A percentile compares a stretch with the other conserved stretches of the same genome.
These are phyloP conservation scores for Hydraecia micacea DNA, from an alignment of 2,888 invertebrate species.

Conservation along the genomic window DNA sequence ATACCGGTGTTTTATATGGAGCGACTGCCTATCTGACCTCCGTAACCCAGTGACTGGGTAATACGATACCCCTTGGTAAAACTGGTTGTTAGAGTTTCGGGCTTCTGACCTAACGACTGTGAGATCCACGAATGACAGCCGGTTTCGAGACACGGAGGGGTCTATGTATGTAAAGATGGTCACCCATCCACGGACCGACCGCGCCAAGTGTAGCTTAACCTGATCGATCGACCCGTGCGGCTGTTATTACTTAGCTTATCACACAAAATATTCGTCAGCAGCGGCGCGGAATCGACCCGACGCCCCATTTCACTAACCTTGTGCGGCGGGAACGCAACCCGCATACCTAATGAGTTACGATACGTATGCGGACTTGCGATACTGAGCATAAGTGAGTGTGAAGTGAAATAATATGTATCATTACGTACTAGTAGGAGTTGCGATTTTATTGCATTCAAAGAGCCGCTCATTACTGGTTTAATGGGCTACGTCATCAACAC, in stretches of 20 bases:
- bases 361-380: constrained; percentile 33
- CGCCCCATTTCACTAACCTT: constrained; percentile 77
- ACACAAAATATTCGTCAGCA: constrained; percentile 36
- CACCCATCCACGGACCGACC: no score
- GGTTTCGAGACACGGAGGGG: no score
- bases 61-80: background rate
- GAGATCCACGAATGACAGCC: no score
- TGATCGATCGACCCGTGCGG: background rate
- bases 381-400: constrained; percentile 31
- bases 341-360: constrained; percentile 62
- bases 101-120: no score
- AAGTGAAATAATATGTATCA: constrained; percentile 22
- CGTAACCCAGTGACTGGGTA: background rate
- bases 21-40: background rate
- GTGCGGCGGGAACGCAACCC: constrained; percentile 62
- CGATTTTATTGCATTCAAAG: background rate
- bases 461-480: background rate
- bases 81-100: background rate
- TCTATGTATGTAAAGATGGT: no score
- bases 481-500: no score
- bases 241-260: background rate
- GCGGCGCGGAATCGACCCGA: constrained; percentile 37
- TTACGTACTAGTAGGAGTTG: background rate
- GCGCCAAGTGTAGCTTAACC: no score
- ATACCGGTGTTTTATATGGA: background rate